Evolutionary conservation across 2,113 vertebrate species (phyloP).

Genomic region (Cyprinodon tularosa): DNA sequence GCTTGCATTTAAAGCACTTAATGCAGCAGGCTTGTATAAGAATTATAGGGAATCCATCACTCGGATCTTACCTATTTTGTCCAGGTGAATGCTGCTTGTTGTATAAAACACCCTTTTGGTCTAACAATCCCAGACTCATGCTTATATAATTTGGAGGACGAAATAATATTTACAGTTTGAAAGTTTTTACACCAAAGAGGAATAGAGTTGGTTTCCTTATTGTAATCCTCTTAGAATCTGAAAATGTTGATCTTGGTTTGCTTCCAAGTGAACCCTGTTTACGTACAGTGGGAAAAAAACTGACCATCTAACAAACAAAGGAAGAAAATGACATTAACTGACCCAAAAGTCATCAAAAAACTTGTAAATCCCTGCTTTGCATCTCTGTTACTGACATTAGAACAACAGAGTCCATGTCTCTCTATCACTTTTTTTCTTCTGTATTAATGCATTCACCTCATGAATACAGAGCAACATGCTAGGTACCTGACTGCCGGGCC

Average conservation of each 20-base stretch:
- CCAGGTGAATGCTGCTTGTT: no score
- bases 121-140: no score
- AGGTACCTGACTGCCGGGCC: no score
- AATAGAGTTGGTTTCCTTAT: not conserved
- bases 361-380: not conserved
- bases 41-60: no score
- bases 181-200: not conserved
- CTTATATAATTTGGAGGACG: no score
- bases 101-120: no score
- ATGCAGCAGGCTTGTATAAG: no score
- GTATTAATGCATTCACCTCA: not conserved
- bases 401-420: not conserved
- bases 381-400: not conserved
- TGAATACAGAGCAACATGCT: not conserved
- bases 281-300: not conserved
- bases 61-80: no score
- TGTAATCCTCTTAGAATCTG: not conserved
- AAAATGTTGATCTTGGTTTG: not conserved
- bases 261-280: not conserved
- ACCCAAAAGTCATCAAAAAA: not conserved
- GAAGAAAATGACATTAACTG: not conserved
- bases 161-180: not conserved
- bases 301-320: not conserved
- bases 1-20: no score
- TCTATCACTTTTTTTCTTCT: not conserved